Evolutionary conservation across 2,888 invertebrate species (phyloP).

Genomic region (Drosophila sordidapex): DNA sequence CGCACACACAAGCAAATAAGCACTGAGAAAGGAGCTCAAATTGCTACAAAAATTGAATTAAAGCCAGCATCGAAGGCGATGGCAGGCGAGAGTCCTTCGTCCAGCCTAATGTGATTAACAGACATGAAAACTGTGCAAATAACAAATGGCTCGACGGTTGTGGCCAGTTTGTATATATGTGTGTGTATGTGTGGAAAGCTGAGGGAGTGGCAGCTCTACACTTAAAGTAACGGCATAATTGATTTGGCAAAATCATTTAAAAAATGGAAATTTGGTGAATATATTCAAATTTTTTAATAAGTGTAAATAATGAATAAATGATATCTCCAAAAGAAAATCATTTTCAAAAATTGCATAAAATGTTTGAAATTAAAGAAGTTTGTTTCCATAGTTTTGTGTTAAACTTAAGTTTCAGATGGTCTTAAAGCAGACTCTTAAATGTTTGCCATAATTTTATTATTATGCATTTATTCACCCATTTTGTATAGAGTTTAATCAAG

Average conservation of each 20-base stretch:
- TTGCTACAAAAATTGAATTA: conserved; percentile 56
- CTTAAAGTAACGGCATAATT: not conserved
- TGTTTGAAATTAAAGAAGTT: not conserved
- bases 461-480: conserved; percentile 23
- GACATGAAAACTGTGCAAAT: conserved; percentile 13
- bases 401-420: too few species aligned
- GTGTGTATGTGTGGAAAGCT: not conserved
- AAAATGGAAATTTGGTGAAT: not conserved
- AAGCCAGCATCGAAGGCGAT: conserved; percentile 16
- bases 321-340: not conserved
- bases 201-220: not conserved
- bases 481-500: conserved; percentile 51
- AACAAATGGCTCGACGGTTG: conserved; percentile 8
- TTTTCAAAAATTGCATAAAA: not conserved
- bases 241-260: not conserved
- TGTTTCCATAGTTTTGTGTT: not conserved
- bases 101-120: conserved; percentile 15
- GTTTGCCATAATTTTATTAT: not conserved
- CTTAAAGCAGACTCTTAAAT: not conserved
- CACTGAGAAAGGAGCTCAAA: conserved; percentile 25
- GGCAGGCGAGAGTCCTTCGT: not conserved
- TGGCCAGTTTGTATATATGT: not conserved
- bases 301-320: not conserved
- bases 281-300: not conserved
- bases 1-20: conserved; percentile 4